Base-by-base conservation (phyloP, 2,888 invertebrate genomes). In the Palloptera scutellata region DNA sequence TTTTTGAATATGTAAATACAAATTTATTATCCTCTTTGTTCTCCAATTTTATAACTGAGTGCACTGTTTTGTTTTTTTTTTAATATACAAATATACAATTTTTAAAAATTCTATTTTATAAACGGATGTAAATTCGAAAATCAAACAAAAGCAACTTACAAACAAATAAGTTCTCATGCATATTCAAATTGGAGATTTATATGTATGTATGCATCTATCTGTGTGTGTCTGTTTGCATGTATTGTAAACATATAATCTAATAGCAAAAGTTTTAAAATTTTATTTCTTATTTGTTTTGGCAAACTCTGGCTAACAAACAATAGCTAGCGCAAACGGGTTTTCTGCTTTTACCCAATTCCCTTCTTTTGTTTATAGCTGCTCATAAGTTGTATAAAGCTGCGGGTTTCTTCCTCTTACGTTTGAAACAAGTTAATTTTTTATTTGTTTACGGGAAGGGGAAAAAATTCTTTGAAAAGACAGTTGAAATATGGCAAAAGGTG, bases 191-290 rank as follows among this genome's bases (percentile, higher is more conserved):
- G 15, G 5, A 15, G 5, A 15, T n/a, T 9, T n/a, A 48, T 48
- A 9, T 48, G 10, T n/a, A 11, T 11, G 5, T 58, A n/a, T 42
- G 13, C n/a, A 8, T 48, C 1, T 48, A 11, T 48, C 9, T 48
- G 48, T 48, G 48, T 48, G 48, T 48, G 48, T 48, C n/a, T 2
- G 15, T 48, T 15, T 6, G 45, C 45, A 1, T 13, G 13, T 15
- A 57, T 61, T 66, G 66, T 51, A 61, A 61, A 66, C 61, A 66
- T 48, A 55, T 61, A 66, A 79, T 79, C 76, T 78, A 78, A 78
- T 76, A 76, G 76, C 75, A 78, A 78, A 78, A 78, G 77, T 78
- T 79, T 77, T 76, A 72, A 78, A 79, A 78, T 79, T 78, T 77
- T 76, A 78, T 78, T 78, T 76, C 43, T 30, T 30, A 30, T 30